Percentiles rank a stretch among this genome's conserved stretches.
Evolutionary conservation across 2,113 vertebrate genomes (phyloP).

Genomic region (Rhynchopsitta pachyrhyncha): DNA sequence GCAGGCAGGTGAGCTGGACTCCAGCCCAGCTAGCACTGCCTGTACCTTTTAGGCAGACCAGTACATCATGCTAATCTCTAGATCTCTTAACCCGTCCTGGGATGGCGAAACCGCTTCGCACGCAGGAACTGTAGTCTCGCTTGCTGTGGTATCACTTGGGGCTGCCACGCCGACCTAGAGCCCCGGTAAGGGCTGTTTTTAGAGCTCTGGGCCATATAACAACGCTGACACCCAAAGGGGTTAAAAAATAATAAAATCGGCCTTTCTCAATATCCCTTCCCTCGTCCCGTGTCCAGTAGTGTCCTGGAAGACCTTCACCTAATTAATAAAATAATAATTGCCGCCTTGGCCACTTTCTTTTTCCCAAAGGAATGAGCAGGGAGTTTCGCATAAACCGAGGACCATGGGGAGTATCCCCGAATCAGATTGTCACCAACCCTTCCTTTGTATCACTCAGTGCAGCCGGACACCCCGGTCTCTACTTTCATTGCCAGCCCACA

Average conservation of each 20-base stretch:
- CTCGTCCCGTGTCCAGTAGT: neutral
- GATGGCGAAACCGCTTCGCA: neutral
- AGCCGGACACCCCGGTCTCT: neutral
- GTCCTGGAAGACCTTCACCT: neutral
- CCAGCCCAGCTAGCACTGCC: neutral
- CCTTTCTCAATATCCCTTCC: neutral
- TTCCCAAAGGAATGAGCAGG: neutral
- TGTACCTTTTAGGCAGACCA: neutral
- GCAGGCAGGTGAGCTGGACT: slow-evolving; percentile 18
- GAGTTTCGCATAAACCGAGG: neutral
- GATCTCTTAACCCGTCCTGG: neutral
- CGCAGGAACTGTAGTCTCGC: neutral
- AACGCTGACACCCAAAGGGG: fast-evolving
- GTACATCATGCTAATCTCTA: neutral
- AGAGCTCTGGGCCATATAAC: neutral
- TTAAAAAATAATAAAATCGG: neutral
- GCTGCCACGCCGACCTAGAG: neutral
- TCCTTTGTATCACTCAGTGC: neutral
- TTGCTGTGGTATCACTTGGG: neutral
- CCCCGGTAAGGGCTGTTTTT: neutral
- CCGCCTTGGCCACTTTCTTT: neutral
- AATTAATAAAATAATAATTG: slow-evolving; percentile 27
- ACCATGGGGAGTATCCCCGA: neutral
- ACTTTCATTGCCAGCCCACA: neutral
- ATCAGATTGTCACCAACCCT: neutral